Percentiles rank a stretch among this genome's conserved stretches.
Evolutionary conservation across 2,888 invertebrate genomes (phyloP).

Genomic region (Drosophila siamana): DNA sequence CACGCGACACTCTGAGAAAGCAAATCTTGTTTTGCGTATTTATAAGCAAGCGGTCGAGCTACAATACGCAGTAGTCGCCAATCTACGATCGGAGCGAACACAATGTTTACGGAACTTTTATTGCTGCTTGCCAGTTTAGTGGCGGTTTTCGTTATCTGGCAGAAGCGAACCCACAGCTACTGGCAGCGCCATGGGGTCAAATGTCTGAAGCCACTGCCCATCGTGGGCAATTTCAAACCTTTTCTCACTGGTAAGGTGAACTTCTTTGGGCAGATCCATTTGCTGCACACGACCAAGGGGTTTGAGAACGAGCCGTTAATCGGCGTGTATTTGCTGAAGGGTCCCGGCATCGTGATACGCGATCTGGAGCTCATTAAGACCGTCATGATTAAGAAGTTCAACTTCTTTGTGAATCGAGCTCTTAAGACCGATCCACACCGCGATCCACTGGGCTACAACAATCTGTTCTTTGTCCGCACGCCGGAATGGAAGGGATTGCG

Average conservation of each 20-base stretch:
- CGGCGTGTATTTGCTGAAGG: constrained; percentile 6
- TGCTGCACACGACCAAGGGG: constrained; percentile 1
- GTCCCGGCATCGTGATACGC: constrained; percentile 14
- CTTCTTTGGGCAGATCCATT: neutral
- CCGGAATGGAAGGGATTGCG: constrained; percentile 49
- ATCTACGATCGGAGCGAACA: neutral
- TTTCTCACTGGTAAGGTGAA: constrained; percentile 6
- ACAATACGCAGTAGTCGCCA: constrained; percentile 4
- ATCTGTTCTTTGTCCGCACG: constrained; percentile 13
- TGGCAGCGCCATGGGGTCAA: constrained; percentile 14
- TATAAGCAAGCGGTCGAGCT: neutral
- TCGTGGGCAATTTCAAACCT: constrained; percentile 2
- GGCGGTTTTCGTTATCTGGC: constrained; percentile 10
- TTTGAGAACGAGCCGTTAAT: constrained; percentile 15
- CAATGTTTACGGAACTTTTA: constrained; percentile 4
- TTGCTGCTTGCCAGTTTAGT: constrained; percentile 3
- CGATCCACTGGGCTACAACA: constrained; percentile 17
- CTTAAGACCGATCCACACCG: constrained; percentile 6
- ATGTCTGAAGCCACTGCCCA: constrained; percentile 2
- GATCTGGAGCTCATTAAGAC: constrained; percentile 66
- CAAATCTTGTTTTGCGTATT: neutral
- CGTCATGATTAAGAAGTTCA: constrained; percentile 85
- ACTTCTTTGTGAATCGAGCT: constrained; percentile 67
- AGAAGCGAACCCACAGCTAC: constrained; percentile 7
- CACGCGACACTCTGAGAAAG: neutral